phyloP scores from a whole-genome alignment of 2,797 vertebrate genomes.

The Hozukius guyotensis region DNA sequence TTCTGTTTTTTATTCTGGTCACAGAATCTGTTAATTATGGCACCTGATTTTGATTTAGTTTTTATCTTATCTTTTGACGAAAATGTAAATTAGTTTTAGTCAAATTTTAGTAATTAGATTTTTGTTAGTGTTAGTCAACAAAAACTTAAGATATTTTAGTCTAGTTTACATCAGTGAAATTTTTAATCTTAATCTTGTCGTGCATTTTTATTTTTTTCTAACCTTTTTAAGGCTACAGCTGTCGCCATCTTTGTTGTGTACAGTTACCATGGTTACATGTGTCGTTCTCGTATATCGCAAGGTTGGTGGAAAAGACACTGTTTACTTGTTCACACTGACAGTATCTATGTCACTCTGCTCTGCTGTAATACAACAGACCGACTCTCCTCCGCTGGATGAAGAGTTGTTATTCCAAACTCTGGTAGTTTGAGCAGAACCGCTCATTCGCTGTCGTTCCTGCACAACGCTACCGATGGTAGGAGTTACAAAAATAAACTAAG shows the following conservation, averaged over 20 bases:
- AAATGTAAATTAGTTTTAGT: not conserved
- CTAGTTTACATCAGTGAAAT: rapidly evolving
- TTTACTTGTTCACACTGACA: not conserved
- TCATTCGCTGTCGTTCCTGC: not conserved
- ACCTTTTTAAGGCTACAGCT: not conserved
- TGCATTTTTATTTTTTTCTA: not conserved
- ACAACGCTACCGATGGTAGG: not conserved
- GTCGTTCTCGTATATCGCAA: not conserved
- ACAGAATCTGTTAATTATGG: not conserved
- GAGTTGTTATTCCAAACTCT: not conserved
- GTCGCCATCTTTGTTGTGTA: not conserved
- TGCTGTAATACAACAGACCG: not conserved
- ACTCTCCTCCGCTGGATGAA: not conserved
- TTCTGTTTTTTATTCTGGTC: not conserved
- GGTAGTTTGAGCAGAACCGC: not conserved
- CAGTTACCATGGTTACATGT: not conserved
- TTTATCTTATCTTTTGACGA: not conserved
- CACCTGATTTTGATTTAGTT: not conserved
- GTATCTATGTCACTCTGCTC: not conserved
- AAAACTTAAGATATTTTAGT: not conserved
- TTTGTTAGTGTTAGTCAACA: not conserved
- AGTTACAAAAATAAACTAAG: not conserved
- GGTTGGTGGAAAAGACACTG: not conserved
- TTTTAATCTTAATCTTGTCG: not conserved
- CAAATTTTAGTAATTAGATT: not conserved